Conservation (phyloP, 2,888 invertebrate genomes). For the Eremobia ochroleuca region DNA sequence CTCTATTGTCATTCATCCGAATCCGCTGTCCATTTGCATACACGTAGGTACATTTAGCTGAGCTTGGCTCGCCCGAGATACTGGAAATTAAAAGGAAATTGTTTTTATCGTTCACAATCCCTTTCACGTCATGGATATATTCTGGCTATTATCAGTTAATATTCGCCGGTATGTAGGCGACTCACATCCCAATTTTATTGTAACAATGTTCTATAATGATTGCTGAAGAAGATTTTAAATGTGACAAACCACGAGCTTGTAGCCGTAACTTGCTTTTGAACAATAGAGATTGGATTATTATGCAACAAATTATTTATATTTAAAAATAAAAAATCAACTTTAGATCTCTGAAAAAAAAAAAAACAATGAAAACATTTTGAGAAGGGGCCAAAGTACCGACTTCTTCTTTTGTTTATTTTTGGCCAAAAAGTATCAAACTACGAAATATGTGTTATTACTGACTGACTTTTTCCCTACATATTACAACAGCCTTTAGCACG, state of each 20-base stretch:
- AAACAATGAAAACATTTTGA: neutral
- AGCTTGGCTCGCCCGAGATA: conserved; percentile 63
- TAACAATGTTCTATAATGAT: conserved; percentile 11
- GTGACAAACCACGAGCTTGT: conserved; percentile 45
- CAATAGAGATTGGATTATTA: conserved; percentile 31
- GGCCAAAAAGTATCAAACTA: neutral
- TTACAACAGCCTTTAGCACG: neutral
- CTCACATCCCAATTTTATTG: conserved; percentile 7
- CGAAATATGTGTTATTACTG: neutral
- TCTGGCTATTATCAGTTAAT: conserved; percentile 14
- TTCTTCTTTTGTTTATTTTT: neutral
- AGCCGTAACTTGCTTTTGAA: conserved; percentile 34
- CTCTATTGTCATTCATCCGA: conserved; percentile 49
- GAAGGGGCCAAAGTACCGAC: neutral
- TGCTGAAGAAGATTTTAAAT: conserved; percentile 24
- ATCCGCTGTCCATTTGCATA: conserved; percentile 59
- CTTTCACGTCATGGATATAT: conserved; percentile 15
- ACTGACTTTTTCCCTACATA: neutral
- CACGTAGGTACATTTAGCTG: conserved; percentile 47
- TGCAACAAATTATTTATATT: neutral
- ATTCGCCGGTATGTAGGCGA: conserved; percentile 1
- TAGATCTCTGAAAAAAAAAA: neutral
- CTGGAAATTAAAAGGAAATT: conserved; percentile 58
- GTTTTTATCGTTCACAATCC: conserved; percentile 42
- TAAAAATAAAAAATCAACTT: neutral